A percentile compares a stretch with the other conserved stretches of the same genome.
phyloP scores from a whole-genome alignment of 2,113 vertebrate species.

The Haliaeetus leucogaster region DNA sequence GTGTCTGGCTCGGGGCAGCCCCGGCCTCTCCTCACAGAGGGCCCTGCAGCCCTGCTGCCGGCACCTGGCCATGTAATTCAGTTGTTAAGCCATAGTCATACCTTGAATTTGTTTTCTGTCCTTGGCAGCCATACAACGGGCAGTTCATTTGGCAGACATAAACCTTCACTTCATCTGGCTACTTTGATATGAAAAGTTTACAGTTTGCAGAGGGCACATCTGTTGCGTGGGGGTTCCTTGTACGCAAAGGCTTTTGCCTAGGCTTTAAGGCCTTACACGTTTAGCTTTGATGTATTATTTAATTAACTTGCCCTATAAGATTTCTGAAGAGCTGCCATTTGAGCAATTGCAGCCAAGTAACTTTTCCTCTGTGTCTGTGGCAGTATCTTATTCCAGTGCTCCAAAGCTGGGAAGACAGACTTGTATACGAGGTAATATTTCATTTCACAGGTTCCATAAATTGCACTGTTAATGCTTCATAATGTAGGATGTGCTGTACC shows the following conservation, averaged over 20 bases:
- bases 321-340: background rate
- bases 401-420: background rate
- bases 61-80: fast-evolving
- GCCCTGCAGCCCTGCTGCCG: background rate
- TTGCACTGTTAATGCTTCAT: background rate
- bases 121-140: background rate
- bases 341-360: background rate
- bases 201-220: background rate
- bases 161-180: background rate
- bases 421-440: background rate
- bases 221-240: background rate
- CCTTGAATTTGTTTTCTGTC: background rate
- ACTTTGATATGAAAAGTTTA: background rate
- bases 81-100: background rate
- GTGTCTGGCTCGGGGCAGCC: fast-evolving
- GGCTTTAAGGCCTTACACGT: background rate
- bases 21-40: background rate
- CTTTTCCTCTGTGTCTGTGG: background rate
- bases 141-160: background rate
- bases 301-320: background rate
- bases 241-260: background rate
- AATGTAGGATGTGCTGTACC: background rate
- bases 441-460: background rate
- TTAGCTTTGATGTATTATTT: constrained; percentile 11
- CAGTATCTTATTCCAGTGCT: background rate